phyloP scores from a whole-genome alignment of 2,113 vertebrate genomes.

The Circaetus cinerascens region DNA sequence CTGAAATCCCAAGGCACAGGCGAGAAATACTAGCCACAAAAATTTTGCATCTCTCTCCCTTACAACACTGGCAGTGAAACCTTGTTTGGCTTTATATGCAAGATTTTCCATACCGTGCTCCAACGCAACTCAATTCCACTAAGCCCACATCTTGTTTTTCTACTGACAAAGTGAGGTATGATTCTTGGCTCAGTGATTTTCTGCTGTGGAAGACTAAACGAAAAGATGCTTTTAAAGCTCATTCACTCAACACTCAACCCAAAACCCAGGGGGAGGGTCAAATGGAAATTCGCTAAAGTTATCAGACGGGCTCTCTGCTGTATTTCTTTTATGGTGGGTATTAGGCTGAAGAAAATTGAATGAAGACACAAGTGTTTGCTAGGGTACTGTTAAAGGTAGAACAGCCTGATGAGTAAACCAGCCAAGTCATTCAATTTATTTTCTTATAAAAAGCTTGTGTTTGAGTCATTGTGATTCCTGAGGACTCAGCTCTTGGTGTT shows the following conservation, averaged over 20 bases:
- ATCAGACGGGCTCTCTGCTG: conserved; percentile 13
- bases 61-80: conserved; percentile 25
- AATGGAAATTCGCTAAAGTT: neutral
- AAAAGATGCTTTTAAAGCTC: conserved; percentile 62
- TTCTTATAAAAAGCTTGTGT: neutral
- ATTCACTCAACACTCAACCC: conserved; percentile 44
- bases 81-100: conserved; percentile 21
- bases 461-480: neutral
- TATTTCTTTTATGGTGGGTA: neutral
- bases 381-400: neutral
- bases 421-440: neutral
- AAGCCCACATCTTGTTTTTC: conserved; percentile 64
- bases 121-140: neutral
- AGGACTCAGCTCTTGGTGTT: neutral
- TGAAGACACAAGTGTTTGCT: neutral
- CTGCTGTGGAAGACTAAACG: conserved; percentile 38
- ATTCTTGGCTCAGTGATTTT: neutral
- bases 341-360: neutral
- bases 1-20: neutral
- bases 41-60: neutral
- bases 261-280: conserved; percentile 34
- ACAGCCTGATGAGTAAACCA: neutral
- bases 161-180: conserved; percentile 59
- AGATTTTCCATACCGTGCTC: conserved; percentile 51
- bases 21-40: neutral